A percentile compares a stretch with the other conserved stretches of the same genome.
Evolutionary conservation across 1,140 invertebrate genomes (phyloP).

Genomic region (Drosophila novamexicana): DNA sequence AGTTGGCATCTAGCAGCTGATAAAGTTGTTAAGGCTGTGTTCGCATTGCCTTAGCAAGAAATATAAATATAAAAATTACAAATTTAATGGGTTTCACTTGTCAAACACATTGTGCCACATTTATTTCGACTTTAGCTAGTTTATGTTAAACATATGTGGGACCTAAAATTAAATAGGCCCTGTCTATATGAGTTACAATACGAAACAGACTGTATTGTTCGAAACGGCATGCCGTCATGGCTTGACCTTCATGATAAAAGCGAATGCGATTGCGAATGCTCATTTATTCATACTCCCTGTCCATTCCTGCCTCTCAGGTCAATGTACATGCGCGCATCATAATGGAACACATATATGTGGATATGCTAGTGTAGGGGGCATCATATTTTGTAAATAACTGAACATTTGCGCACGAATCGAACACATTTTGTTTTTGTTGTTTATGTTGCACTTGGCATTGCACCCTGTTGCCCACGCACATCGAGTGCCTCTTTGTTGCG

Average conservation of each 20-base stretch:
- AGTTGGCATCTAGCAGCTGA: neutral
- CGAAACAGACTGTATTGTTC: neutral
- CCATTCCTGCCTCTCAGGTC: neutral
- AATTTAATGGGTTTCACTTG: neutral
- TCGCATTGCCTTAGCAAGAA: neutral
- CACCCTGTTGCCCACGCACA: constrained; percentile 11
- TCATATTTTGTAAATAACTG: constrained; percentile 4
- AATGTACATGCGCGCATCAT: neutral
- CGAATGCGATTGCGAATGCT: neutral
- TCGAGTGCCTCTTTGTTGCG: constrained; percentile 38
- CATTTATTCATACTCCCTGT: neutral
- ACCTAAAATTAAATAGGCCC: neutral
- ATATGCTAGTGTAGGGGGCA: neutral
- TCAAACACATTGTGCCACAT: too few species aligned
- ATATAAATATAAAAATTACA: neutral
- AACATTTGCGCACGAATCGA: constrained; percentile 21
- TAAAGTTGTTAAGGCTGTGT: neutral
- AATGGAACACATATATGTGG: neutral
- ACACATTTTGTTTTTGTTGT: constrained; percentile 30
- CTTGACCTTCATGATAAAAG: constrained; percentile 15
- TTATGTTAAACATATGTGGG: constrained; percentile 10
- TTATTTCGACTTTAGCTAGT: neutral
- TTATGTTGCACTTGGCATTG: constrained; percentile 24
- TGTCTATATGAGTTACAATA: neutral
- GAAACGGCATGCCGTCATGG: constrained; percentile 1